Evolutionary conservation across 2,888 invertebrate species (phyloP).

Genomic region (Eupithecia insigniata): DNA sequence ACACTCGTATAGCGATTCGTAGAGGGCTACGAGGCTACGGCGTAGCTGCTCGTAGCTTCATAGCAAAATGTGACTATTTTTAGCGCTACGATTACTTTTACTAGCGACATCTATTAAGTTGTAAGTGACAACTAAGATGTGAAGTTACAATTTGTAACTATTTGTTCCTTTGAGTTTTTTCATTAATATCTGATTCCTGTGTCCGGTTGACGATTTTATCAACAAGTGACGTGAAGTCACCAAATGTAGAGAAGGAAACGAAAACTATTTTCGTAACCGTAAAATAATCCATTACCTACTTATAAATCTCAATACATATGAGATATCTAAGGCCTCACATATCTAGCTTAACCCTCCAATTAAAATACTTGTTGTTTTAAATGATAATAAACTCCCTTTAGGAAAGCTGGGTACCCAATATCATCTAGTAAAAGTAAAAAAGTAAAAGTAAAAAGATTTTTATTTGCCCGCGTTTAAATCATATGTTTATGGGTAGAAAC

Average conservation of each 20-base stretch:
- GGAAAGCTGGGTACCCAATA: too few species aligned
- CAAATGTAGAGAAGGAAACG: too few species aligned
- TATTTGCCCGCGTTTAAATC: too few species aligned
- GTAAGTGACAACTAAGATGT: too few species aligned
- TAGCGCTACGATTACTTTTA: background rate
- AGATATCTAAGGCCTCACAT: background rate
- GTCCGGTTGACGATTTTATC: too few species aligned
- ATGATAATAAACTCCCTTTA: background rate
- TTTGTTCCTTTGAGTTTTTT: background rate
- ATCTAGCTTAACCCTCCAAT: background rate
- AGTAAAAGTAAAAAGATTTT: too few species aligned
- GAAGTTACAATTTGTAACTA: too few species aligned
- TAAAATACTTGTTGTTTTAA: background rate
- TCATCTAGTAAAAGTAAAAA: too few species aligned
- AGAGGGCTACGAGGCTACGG: slow-evolving; percentile 40
- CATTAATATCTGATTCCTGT: background rate
- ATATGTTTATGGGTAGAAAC: slow-evolving; percentile 3
- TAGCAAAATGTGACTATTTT: background rate
- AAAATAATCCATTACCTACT: too few species aligned
- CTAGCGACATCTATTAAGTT: background rate
- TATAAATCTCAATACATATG: too few species aligned
- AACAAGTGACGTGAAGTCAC: too few species aligned
- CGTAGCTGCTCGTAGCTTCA: slow-evolving; percentile 38
- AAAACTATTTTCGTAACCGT: too few species aligned
- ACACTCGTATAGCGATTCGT: slow-evolving; percentile 48